Percentiles rank a stretch among this genome's conserved stretches.
phyloP scores from a whole-genome alignment of 2,888 invertebrate species.

The Onthophagus sagittarius region DNA sequence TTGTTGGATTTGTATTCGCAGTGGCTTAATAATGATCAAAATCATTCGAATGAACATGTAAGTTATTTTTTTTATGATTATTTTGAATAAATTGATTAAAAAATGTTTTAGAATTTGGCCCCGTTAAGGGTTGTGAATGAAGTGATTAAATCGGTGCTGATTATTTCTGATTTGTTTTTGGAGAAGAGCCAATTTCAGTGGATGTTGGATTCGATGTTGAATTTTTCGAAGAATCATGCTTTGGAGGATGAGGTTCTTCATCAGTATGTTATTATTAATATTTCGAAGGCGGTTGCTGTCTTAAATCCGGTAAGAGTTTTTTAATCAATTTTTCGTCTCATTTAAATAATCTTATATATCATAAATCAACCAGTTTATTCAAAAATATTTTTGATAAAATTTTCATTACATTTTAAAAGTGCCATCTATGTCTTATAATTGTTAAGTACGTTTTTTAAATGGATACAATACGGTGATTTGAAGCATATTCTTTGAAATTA shows the following conservation, averaged over 20 bases:
- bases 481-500: too few species aligned
- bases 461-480: too few species aligned
- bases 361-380: too few species aligned
- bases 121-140: conserved; percentile 53
- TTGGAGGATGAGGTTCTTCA: conserved; percentile 73
- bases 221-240: conserved; percentile 62
- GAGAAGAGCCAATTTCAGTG: conserved; percentile 74
- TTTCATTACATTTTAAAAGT: too few species aligned
- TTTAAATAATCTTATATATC: too few species aligned
- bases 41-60: conserved; percentile 16
- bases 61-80: neutral
- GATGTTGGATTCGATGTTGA: conserved; percentile 70
- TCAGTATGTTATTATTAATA: conserved; percentile 64
- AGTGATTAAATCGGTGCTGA: conserved; percentile 62
- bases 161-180: conserved; percentile 72
- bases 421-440: too few species aligned
- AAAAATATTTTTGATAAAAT: too few species aligned
- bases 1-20: conserved; percentile 87
- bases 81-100: neutral
- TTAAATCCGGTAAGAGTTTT: conserved; percentile 53
- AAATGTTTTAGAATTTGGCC: conserved; percentile 43
- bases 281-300: conserved; percentile 66
- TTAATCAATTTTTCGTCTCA: neutral
- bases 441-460: too few species aligned
- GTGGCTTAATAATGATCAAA: conserved; percentile 59